Evolutionary conservation across 2,797 vertebrate genomes (phyloP), one percentile per base, ranked within the genome.

Genomic region (Gobionotothen gibberifrons): DNA sequence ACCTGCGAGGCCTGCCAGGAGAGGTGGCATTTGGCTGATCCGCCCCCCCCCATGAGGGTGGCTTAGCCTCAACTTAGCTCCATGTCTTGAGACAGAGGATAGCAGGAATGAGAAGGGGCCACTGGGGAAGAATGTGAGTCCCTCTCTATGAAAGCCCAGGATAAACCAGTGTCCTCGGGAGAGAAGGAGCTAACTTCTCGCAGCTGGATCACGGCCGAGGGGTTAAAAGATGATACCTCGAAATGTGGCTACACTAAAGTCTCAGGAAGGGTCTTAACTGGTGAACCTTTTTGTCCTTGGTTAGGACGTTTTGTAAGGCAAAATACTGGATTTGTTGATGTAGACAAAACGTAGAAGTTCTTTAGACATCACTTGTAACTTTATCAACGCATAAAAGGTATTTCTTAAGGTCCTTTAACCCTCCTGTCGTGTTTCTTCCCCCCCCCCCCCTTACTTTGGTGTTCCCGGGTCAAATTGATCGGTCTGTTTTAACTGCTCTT

Each of bases 11-110:
- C 59, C 83, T 92, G 94, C 93, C 93, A 93, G 93, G 93, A 90
- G 93, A 94, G 92, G 91, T 93, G 94, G 94, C 92, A 95, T 95
- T 95, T 94, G 90, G 91, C 82, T 87, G 78, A 91, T 91, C 84
- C 83, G 26, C 86, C 81, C 77, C 87, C n/a, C n/a, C 90, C 90
- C 79, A 77, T 81, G 87, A 87, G 89, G 87, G 87, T 84, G 84
- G 85, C 93, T 95, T 93, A 94, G 90, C 81, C 85, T 55, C 63
- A 87, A 90, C 92, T 95, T 92, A 95, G 92, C 92, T 85, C 80
- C 55, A 42, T 74, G 84, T 90, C 91, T 91, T 91, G 89, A 87
- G 88, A 87, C 69, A 16, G 69, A 47, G 87, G 80, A 85, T 66
- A 55, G 78, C 64, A 68, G 72, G 81, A 77, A 76, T 53, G 67